Evolutionary conservation across 2,797 vertebrate genomes (phyloP), one percentile per base, ranked within the genome.

Genomic region (Sciurus carolinensis): DNA sequence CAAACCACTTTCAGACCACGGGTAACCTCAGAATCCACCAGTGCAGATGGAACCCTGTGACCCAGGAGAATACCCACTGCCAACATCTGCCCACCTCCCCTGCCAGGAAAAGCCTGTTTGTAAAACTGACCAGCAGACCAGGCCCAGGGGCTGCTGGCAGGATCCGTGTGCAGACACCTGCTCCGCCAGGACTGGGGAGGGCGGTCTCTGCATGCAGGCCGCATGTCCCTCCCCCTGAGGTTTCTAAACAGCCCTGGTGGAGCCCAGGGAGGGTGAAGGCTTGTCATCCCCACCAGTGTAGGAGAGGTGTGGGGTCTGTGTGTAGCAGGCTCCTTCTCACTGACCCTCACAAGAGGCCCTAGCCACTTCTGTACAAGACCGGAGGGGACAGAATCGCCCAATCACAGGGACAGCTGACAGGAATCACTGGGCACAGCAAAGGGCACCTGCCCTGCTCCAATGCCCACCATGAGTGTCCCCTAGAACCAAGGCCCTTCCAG

Each of bases 31-130:
- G 75, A 36, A 90, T 57, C 62, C 77, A 26, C 81, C 76, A 28
- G 15, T 7, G 72, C 54, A 42, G 77, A 11, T 24, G 89, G 73
- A 59, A 88, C 69, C 88, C 91, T 52, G n/a, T 22, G 76, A 62
- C 95, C 95, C 64, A 50, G 36, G 0, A 36, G 95, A 90, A 89
- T 28, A 42, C 90, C 93, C 93, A 80, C 50, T 11, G 1, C 82
- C 72, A 77, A 36, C 76, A 80, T 84, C 93, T 13, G 0, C 90
- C 75, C 57, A 47, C 44, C 69, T 54, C 85, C 33, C 36, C 57
- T 76, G 80, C 80, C 91, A 66, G 90, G 47, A 93, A 94, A 64
- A 85, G 54, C 72, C 94, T 62, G 17, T 62, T 75, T 90, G 93
- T 92, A 57, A 83, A 94, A 92, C 36, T 71, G 64, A 95, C 66